Conservation (phyloP, 2,888 invertebrate genomes). For the Spilosoma lubricipeda region DNA sequence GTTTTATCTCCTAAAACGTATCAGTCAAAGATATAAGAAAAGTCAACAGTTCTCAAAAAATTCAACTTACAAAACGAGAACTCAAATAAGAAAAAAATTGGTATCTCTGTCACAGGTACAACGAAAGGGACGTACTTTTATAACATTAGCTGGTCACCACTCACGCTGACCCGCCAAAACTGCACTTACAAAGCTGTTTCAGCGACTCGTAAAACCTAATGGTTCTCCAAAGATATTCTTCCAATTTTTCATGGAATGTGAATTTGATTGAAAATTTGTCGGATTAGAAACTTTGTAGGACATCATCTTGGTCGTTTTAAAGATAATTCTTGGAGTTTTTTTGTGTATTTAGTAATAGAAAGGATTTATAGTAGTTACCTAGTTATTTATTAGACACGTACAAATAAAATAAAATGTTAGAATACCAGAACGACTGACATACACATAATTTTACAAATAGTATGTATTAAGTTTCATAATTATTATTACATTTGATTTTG, state of each 20-base stretch:
- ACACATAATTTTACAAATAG: not conserved
- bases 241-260: conserved; percentile 50
- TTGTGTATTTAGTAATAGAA: not conserved
- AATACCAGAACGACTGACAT: not conserved
- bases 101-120: conserved; percentile 63
- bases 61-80: conserved; percentile 41
- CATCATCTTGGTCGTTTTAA: conserved; percentile 19
- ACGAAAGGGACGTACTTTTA: conserved; percentile 65
- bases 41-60: conserved; percentile 41
- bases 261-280: conserved; percentile 50
- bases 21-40: conserved; percentile 41
- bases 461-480: not conserved
- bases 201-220: conserved; percentile 61
- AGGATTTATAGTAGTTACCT: too few species aligned
- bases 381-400: too few species aligned
- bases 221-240: conserved; percentile 54
- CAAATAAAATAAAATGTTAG: not conserved
- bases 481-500: not conserved
- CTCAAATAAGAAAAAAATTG: conserved; percentile 35
- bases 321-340: conserved; percentile 22
- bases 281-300: conserved; percentile 25
- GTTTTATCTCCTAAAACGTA: not conserved
- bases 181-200: conserved; percentile 63
- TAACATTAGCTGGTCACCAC: conserved; percentile 67
- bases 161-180: conserved; percentile 62